A percentile compares a stretch with the other conserved stretches of the same genome.
phyloP scores from a whole-genome alignment of 2,797 vertebrate species.

The Nannoperca australis region DNA sequence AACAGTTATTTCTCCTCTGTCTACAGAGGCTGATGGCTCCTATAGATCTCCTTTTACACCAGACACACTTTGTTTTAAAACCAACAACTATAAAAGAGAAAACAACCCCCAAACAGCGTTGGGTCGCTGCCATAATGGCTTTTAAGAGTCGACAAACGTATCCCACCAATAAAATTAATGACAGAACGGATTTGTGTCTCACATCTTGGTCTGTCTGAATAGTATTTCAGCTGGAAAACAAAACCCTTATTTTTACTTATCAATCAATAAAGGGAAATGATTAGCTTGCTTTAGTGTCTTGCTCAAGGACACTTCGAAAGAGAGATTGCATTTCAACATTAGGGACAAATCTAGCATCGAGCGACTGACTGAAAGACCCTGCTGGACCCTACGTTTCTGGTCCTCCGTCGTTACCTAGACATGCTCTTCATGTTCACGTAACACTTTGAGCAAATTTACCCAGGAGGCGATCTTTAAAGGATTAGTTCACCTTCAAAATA shows the following conservation, averaged over 20 bases:
- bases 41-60: background rate
- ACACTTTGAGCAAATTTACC: constrained; percentile 1
- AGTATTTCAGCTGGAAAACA: background rate
- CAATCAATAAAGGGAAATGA: background rate
- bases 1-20: background rate
- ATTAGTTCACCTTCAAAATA: constrained; percentile 14
- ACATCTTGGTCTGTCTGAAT: background rate
- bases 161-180: background rate
- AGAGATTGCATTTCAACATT: background rate
- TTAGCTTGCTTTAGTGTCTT: background rate
- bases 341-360: background rate
- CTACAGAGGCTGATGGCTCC: background rate
- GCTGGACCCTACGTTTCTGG: no score
- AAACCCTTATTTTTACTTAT: background rate
- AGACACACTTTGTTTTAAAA: background rate
- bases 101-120: background rate
- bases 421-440: background rate
- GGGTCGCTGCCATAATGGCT: background rate
- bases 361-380: no score
- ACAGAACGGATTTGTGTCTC: background rate
- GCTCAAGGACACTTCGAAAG: background rate
- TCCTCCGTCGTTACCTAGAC: no score
- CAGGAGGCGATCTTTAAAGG: background rate
- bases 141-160: background rate
- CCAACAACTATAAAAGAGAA: background rate